Evolutionary conservation across 2,113 vertebrate species (phyloP), one percentile per base, ranked within the genome.

Genomic region (Oncorhynchus nerka): DNA sequence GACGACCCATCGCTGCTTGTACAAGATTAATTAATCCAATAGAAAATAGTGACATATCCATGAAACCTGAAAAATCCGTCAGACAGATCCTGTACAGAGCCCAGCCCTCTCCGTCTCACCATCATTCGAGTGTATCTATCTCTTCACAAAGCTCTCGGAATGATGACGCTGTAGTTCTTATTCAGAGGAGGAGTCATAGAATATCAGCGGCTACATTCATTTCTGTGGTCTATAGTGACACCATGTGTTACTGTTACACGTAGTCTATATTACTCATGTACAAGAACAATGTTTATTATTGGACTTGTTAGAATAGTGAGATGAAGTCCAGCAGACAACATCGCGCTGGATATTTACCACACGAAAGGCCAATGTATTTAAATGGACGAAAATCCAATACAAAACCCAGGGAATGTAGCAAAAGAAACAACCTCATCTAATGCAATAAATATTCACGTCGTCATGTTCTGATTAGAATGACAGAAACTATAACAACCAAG

Each of bases 211-310:
- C 1, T 1, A 49, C 2, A 28, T 19, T 61, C 30, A 1, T 20
- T 0, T 76, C 20, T 61, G 11, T 71, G 86, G 85, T 88, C 87
- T 87, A 76, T 45, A 81, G 88, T 81, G 89, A 88, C 89, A 88
- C 81, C 87, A 71, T 1, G 28, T 67, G 34, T 68, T 22, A 28
- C 13, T 3, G n/a, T 0, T 75, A 8, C 28, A 64, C 30, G 22
- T 5, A 89, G 49, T 8, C 3, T 51, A 34, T 34, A 34, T 34
- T 34, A 34, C 49, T 12, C 49, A 51, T 4, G 9, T 15, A 51
- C 11, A 51, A 15, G 13, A 51, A 13, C 4, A 51, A 51, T 15
- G 49, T 15, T 15, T 4, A 13, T 13, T 13, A 51, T 51, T 51
- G 0, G 2, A 15, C 49, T 15, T 13, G 11, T 51, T 51, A 51